Percentiles rank a stretch among this genome's conserved stretches.
These are phyloP conservation scores for Ectobius pallidus DNA, from an alignment of 2,888 invertebrate species.

Conservation along the genomic window DNA sequence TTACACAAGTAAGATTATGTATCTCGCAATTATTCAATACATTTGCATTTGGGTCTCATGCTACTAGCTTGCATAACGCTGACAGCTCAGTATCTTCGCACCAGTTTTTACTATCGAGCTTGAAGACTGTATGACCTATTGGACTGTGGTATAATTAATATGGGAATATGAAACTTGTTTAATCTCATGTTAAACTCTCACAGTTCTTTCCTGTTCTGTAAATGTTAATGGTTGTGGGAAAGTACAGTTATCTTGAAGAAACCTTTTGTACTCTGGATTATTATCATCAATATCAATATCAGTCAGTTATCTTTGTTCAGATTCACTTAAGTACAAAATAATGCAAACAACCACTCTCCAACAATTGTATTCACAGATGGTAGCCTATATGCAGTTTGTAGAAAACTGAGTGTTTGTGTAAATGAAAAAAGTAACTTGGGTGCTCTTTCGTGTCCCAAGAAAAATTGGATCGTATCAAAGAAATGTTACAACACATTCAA, in stretches of 20 bases:
- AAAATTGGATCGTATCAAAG: background rate
- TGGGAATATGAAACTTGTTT: background rate
- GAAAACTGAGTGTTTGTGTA: background rate
- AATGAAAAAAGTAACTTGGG: background rate
- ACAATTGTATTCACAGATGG: background rate
- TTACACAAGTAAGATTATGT: too few relatives aligned
- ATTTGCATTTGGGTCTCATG: too few relatives aligned
- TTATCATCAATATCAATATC: background rate
- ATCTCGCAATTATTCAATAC: too few relatives aligned
- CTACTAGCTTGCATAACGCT: too few relatives aligned
- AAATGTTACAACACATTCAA: background rate
- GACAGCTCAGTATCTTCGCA: too few relatives aligned
- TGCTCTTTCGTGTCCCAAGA: background rate
- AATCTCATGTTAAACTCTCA: too few relatives aligned
- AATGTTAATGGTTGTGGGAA: background rate
- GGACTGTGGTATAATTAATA: too few relatives aligned
- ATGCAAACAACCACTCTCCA: background rate
- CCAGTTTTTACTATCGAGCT: too few relatives aligned
- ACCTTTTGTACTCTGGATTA: background rate
- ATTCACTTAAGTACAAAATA: background rate
- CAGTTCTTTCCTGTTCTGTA: background rate
- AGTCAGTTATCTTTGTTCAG: background rate
- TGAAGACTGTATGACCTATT: too few relatives aligned
- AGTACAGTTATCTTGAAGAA: background rate
- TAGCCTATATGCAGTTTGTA: too few relatives aligned